phyloP scores from a whole-genome alignment of 2,888 invertebrate species.

The Polydrusus cervinus region DNA sequence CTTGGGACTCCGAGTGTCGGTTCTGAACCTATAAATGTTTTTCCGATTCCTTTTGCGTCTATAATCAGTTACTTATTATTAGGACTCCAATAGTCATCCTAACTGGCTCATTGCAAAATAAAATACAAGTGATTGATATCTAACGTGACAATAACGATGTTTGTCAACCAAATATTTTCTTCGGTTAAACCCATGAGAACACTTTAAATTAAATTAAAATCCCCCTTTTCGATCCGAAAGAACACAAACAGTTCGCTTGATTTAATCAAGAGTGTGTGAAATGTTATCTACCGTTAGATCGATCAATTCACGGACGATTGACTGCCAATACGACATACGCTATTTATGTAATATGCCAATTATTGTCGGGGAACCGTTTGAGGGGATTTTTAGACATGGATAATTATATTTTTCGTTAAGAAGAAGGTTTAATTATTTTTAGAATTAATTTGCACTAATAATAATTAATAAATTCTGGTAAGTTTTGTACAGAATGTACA shows the following conservation, averaged over 20 bases:
- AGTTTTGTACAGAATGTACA: too few relatives aligned
- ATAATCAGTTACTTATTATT: too few relatives aligned
- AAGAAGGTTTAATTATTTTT: too few relatives aligned
- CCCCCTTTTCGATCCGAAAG: slow-evolving; percentile 48
- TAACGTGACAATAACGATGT: slow-evolving; percentile 12
- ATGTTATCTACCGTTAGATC: slow-evolving; percentile 68
- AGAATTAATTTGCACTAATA: not conserved
- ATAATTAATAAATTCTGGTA: too few relatives aligned
- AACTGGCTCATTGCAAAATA: too few relatives aligned
- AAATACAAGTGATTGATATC: slow-evolving; percentile 13
- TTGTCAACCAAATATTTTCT: slow-evolving; percentile 32
- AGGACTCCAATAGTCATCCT: too few relatives aligned
- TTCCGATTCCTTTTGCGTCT: too few relatives aligned
- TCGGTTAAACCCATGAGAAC: slow-evolving; percentile 39
- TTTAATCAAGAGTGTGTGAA: slow-evolving; percentile 68
- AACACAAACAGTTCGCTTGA: slow-evolving; percentile 59
- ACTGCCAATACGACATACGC: slow-evolving; percentile 65
- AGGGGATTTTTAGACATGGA: slow-evolving; percentile 1
- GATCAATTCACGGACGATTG: slow-evolving; percentile 69
- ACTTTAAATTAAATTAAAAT: slow-evolving; percentile 44
- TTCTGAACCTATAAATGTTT: too few relatives aligned
- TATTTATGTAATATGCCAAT: slow-evolving; percentile 67
- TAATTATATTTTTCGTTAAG: not conserved
- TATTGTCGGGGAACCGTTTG: slow-evolving; percentile 59
- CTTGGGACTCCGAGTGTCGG: too few relatives aligned